Percentiles rank a stretch among this genome's conserved stretches.
These are phyloP conservation scores for Saturnia pavonia DNA, from an alignment of 2,888 invertebrate species.

Conservation along the genomic window DNA sequence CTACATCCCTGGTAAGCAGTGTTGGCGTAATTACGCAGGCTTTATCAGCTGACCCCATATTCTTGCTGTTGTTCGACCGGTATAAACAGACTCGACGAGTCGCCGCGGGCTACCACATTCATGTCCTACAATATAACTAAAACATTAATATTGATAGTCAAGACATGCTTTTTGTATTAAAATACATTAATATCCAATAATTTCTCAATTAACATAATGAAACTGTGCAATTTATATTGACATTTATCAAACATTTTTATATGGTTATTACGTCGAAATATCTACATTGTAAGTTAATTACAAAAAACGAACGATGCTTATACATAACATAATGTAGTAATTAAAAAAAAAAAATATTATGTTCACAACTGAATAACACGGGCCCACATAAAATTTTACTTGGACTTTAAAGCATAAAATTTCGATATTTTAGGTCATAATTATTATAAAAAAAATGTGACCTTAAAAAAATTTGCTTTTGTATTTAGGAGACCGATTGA, in stretches of 20 bases:
- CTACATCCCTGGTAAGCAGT: slow-evolving; percentile 50
- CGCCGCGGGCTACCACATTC: slow-evolving; percentile 49
- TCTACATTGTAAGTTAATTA: neutral
- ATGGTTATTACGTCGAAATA: neutral
- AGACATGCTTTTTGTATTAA: slow-evolving; percentile 27
- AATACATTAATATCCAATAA: slow-evolving; percentile 13
- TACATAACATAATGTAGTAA: neutral
- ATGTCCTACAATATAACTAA: slow-evolving; percentile 47
- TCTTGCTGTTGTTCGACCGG: slow-evolving; percentile 56
- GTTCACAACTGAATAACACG: neutral
- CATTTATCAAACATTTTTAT: neutral
- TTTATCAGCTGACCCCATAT: slow-evolving; percentile 79
- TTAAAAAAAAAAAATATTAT: neutral
- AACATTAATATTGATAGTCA: slow-evolving; percentile 43
- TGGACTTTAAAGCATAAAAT: too few species aligned
- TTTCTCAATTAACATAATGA: slow-evolving; percentile 14
- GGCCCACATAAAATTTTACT: too few species aligned
- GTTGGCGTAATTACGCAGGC: slow-evolving; percentile 72
- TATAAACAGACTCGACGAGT: slow-evolving; percentile 40
- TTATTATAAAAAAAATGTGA: too few species aligned
- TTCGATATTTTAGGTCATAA: too few species aligned
- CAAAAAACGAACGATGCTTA: neutral
- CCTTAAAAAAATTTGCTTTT: too few species aligned
- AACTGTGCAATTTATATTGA: slow-evolving; percentile 3
- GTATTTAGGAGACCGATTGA: too few species aligned